Conservation (phyloP, 2,797 vertebrate species). For the Nasua narica region DNA sequence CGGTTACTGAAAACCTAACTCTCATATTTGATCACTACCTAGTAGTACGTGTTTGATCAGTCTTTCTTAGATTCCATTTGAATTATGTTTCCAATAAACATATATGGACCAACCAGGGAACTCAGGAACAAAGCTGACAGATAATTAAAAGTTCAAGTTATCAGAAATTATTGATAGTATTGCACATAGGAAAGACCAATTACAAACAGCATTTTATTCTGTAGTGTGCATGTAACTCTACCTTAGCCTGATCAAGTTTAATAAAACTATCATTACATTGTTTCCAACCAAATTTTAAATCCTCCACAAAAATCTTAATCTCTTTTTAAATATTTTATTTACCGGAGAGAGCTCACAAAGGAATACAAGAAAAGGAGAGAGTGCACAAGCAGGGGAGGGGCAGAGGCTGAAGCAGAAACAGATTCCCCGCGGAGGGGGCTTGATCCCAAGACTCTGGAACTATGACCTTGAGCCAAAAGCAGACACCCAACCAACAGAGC, state of each 20-base stretch:
- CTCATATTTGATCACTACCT: not conserved
- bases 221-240: not conserved
- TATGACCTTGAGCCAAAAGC: not conserved
- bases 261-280: not conserved
- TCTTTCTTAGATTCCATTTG: not conserved
- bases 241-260: not conserved
- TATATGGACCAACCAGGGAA: not conserved
- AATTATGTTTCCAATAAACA: not conserved
- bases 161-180: not conserved
- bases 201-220: not conserved
- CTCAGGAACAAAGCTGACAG: not conserved
- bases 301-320: not conserved
- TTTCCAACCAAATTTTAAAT: not conserved
- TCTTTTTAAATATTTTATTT: not conserved
- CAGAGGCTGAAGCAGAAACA: not conserved
- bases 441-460: not conserved
- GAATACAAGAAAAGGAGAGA: too few relatives aligned
- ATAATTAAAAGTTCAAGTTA: not conserved
- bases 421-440: not conserved
- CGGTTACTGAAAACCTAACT: not conserved
- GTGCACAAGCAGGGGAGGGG: accelerated
- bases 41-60: not conserved
- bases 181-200: not conserved
- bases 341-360: not conserved
- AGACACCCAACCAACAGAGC: not conserved